A percentile compares a stretch with the other conserved stretches of the same genome.
phyloP scores from a whole-genome alignment of 2,888 invertebrate species.

The Bruchidius siliquastri region DNA sequence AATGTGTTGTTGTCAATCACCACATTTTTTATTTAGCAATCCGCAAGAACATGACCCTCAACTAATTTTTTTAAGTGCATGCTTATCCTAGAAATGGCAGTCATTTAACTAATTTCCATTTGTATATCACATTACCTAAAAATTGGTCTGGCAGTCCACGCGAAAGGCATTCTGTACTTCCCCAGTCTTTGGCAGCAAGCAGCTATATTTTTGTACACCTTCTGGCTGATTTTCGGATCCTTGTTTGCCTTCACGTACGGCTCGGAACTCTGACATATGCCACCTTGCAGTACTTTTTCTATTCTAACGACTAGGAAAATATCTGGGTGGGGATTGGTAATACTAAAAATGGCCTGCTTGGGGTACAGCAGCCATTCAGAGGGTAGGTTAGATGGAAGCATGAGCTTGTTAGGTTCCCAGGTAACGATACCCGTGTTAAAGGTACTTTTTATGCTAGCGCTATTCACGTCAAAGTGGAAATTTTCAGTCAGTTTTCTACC shows the following conservation, averaged over 20 bases:
- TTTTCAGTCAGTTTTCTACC: slow-evolving; percentile 88
- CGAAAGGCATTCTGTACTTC: slow-evolving; percentile 91
- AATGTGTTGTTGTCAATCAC: not conserved
- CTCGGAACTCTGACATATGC: slow-evolving; percentile 78
- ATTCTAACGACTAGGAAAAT: slow-evolving; percentile 89
- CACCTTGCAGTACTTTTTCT: slow-evolving; percentile 89
- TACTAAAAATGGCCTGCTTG: slow-evolving; percentile 77
- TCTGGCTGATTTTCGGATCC: slow-evolving; percentile 72
- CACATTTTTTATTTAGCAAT: too few species aligned
- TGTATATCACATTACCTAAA: too few species aligned
- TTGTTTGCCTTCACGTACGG: slow-evolving; percentile 80
- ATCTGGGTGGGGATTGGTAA: slow-evolving; percentile 85
- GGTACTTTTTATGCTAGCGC: slow-evolving; percentile 62
- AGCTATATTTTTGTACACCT: slow-evolving; percentile 76
- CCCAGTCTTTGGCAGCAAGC: slow-evolving; percentile 79
- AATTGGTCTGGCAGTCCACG: slow-evolving; percentile 90
- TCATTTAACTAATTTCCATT: too few species aligned
- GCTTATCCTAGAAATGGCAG: too few species aligned
- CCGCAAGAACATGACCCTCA: too few species aligned
- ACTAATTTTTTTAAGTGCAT: too few species aligned
- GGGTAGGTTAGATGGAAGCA: slow-evolving; percentile 63
- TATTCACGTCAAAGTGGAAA: slow-evolving; percentile 85
- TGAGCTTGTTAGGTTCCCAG: slow-evolving; percentile 51
- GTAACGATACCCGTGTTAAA: slow-evolving; percentile 45
- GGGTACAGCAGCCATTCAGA: slow-evolving; percentile 67